phyloP scores from a whole-genome alignment of 2,113 vertebrate species.

The Nesogale talazaci region DNA sequence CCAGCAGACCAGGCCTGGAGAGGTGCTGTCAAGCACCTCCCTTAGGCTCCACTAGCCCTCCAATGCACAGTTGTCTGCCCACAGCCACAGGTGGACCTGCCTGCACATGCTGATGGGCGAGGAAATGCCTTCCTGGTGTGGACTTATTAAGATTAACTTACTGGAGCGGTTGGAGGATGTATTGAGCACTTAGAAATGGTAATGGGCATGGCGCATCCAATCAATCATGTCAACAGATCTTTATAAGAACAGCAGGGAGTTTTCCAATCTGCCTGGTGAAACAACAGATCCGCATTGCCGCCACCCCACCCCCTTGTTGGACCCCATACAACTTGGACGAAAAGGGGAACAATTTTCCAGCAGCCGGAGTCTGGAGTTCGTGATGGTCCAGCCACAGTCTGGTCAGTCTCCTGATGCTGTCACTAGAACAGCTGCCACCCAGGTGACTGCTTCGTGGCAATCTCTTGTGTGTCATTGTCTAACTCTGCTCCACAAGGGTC shows the following conservation, averaged over 20 bases:
- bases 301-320: background rate
- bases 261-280: constrained; percentile 58
- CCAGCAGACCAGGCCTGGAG: background rate
- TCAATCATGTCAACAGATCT: constrained; percentile 81
- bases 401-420: background rate
- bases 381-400: background rate
- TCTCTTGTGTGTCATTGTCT: background rate
- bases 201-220: constrained; percentile 75
- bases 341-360: background rate
- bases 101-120: constrained; percentile 58
- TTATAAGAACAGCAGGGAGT: constrained; percentile 60
- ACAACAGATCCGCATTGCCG: background rate
- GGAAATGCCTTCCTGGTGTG: constrained; percentile 72
- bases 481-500: background rate
- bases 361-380: background rate
- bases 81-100: constrained; percentile 11
- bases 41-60: background rate
- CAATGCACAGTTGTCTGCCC: background rate
- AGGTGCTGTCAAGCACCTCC: background rate
- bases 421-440: background rate
- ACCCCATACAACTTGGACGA: constrained; percentile 1
- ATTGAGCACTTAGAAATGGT: constrained; percentile 75
- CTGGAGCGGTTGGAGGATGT: constrained; percentile 66
- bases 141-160: constrained; percentile 84
- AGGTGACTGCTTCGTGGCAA: background rate